Conservation (phyloP, 2,888 invertebrate genomes). For the Acleris emargana region DNA sequence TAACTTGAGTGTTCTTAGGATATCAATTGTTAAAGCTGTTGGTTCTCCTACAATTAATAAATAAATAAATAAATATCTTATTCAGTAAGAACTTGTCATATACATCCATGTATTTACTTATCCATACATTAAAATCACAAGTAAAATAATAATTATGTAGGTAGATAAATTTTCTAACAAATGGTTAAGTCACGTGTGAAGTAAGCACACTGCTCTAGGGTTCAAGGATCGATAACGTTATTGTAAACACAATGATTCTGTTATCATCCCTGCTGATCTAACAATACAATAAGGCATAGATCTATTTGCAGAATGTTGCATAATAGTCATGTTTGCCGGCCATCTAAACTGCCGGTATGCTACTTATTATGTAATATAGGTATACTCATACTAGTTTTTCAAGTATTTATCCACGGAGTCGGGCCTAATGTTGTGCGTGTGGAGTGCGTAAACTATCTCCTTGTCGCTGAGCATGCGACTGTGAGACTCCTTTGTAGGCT, state of each 20-base stretch:
- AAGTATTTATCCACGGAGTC: conserved; percentile 94
- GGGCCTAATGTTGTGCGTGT: conserved; percentile 97
- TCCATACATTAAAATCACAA: too few relatives aligned
- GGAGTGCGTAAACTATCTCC: conserved; percentile 96
- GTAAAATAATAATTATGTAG: too few relatives aligned
- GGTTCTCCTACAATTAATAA: too few relatives aligned
- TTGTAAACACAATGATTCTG: conserved; percentile 46
- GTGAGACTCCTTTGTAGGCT: conserved; percentile 97
- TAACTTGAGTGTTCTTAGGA: too few relatives aligned
- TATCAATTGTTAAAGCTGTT: too few relatives aligned
- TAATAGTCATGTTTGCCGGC: conserved; percentile 55
- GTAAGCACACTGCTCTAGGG: conserved; percentile 37
- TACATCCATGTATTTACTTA: too few relatives aligned
- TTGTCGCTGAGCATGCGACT: conserved; percentile 98
- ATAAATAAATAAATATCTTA: too few relatives aligned
- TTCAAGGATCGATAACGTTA: conserved; percentile 54
- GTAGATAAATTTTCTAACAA: background rate
- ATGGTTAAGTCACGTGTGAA: conserved; percentile 17
- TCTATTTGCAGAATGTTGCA: conserved; percentile 75
- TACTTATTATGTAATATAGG: conserved; percentile 44
- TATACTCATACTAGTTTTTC: conserved; percentile 92
- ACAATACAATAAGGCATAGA: conserved; percentile 38
- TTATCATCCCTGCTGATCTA: conserved; percentile 40
- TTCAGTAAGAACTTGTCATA: too few relatives aligned
- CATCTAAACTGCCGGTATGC: conserved; percentile 39